phyloP scores from a whole-genome alignment of 2,113 vertebrate species.

The Pachypanchax playfairii region DNA sequence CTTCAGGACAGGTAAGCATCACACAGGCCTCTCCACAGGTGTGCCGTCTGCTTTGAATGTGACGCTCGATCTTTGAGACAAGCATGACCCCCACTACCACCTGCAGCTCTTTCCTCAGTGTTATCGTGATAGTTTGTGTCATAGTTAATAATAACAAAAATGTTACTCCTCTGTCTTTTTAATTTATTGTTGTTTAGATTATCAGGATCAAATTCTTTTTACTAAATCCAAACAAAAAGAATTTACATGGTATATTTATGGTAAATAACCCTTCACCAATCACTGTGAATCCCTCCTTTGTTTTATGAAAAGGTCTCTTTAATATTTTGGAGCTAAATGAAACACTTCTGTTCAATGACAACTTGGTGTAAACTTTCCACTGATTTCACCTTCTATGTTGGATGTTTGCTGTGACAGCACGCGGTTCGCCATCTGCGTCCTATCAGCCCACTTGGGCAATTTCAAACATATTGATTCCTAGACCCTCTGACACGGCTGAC shows the following conservation, averaged over 20 bases:
- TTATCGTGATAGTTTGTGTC: not conserved
- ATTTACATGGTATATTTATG: too few relatives aligned
- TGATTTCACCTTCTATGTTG: too few relatives aligned
- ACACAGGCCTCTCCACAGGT: conserved; percentile 43
- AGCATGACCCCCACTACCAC: conserved; percentile 18
- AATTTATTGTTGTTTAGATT: not conserved
- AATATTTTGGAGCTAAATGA: not conserved
- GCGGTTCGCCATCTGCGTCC: conserved; percentile 35
- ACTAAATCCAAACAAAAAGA: too few relatives aligned
- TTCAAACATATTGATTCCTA: conserved; percentile 68
- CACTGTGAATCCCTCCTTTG: not conserved
- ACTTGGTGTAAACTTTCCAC: conserved; percentile 17
- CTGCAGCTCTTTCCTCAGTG: not conserved
- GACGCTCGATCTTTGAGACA: conserved; percentile 28
- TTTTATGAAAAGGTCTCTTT: not conserved
- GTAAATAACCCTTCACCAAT: not conserved
- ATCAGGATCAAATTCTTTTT: not conserved
- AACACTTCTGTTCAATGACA: conserved; percentile 1
- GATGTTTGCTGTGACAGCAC: conserved; percentile 47
- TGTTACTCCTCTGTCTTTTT: too few relatives aligned
- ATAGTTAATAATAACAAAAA: too few relatives aligned
- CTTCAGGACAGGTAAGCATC: conserved; percentile 74
- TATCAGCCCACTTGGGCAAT: conserved; percentile 54
- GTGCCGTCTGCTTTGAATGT: conserved; percentile 26
- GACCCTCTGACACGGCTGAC: conserved; percentile 57